Base-by-base conservation (phyloP, 2,113 vertebrate genomes). In the Marmota flaviventris region DNA sequence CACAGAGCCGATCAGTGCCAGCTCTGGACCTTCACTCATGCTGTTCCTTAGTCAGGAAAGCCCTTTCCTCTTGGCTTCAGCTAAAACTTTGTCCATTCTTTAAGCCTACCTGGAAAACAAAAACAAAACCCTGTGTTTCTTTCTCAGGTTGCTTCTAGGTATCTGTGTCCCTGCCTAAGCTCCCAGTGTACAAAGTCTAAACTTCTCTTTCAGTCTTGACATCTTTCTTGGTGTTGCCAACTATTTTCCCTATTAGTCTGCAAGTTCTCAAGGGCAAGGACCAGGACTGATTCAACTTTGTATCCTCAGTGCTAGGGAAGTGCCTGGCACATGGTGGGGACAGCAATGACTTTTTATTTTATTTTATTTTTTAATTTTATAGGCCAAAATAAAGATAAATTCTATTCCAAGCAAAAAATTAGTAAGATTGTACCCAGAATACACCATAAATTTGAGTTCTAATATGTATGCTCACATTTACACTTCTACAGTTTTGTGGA, bases 81-180 rank as follows among this genome's bases (percentile, higher is more conserved):
- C 61, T 91, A 83, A 94, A 96, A 82, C 9, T n/a, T 91, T 96
- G 69, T 10, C 81, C 61, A 14, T 70, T 94, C 27, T 95, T 89
- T 93, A 96, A 96, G 22, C 4, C 22, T 85, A 93, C 16, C 39
- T 88, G 93, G 39, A 27, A 93, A 94, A 76, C 11, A 25, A 65
- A 39, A 82, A 61, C 11, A 53, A 61, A 37, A 42, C 53, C 45
- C 32, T 45, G 48, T 39, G 32, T 9, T 51, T 89, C 73, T 94
- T 85, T 34, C 10, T 72, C 45, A 45, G 45, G 63, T 53, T 72
- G 63, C 39, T 53, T 94, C 18, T 20, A 42, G 37, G 3, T 32
- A 20, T 79, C 72, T 42, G 32, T 72, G 63, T 29, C 48, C n/a
- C 39, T 53, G 27, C 63, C 90, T 88, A 69, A 91, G 9, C 51